phyloP scores from a whole-genome alignment of 2,113 vertebrate genomes.

The Seriola aureovittata region DNA sequence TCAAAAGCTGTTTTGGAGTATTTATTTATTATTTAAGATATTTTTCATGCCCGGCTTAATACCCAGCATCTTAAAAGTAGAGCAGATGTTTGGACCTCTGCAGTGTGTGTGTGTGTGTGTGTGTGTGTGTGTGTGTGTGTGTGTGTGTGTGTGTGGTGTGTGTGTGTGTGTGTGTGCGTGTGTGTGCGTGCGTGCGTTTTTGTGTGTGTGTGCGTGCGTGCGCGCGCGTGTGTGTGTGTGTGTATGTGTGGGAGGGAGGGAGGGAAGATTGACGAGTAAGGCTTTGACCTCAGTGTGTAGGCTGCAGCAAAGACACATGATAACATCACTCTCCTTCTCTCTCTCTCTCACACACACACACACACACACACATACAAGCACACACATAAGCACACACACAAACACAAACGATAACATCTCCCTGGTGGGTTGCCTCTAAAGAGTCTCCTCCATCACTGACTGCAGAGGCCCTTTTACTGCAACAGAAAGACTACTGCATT shows the following conservation, averaged over 20 bases:
- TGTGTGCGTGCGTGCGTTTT: not conserved
- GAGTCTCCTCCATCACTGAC: conserved; percentile 80
- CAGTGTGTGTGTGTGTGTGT: not conserved
- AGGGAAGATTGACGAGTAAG: conserved; percentile 65
- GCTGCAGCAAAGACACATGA: conserved; percentile 73
- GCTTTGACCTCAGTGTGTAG: conserved; percentile 71
- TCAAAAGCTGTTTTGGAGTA: conserved; percentile 11
- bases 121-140: not conserved
- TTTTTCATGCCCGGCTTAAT: conserved; percentile 24
- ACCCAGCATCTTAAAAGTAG: not conserved
- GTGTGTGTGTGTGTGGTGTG: not conserved
- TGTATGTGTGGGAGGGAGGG: not conserved
- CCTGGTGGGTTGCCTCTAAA: conserved; percentile 72
- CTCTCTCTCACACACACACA: conserved; percentile 19
- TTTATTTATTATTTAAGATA: conserved; percentile 27
- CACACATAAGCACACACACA: conserved; percentile 12
- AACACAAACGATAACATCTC: conserved; percentile 68
- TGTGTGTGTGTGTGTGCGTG: not conserved
- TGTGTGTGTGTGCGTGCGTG: not conserved
- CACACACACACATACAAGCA: conserved; percentile 14
- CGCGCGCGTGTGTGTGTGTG: not conserved
- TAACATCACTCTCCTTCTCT: conserved; percentile 60
- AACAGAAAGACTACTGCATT: conserved; percentile 61
- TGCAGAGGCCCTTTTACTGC: conserved; percentile 76
- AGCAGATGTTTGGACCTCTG: conserved; percentile 9